Evolutionary conservation across 2,113 vertebrate species (phyloP).

Genomic region (Brienomyrus longianalis): DNA sequence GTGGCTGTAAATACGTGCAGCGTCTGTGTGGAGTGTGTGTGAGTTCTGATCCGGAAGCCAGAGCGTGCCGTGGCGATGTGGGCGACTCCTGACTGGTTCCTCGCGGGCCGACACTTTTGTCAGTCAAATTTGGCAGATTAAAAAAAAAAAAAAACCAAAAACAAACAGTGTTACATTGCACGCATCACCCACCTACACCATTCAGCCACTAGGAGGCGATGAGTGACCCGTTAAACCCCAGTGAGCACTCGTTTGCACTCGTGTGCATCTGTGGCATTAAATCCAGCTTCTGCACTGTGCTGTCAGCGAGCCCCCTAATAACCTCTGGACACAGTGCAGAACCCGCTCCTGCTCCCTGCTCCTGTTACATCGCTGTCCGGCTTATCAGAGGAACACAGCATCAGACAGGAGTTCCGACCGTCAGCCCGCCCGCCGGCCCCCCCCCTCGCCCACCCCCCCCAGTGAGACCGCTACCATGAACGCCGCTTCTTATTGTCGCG

Average conservation of each 20-base stretch:
- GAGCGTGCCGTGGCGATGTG: slow-evolving; percentile 51
- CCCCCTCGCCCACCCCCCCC: not conserved
- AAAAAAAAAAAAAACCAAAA: not conserved
- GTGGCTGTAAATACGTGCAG: not conserved
- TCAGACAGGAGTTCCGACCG: not conserved
- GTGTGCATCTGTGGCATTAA: not conserved
- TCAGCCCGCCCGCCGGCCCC: too few relatives aligned
- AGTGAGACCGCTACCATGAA: too few relatives aligned
- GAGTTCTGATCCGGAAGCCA: slow-evolving; percentile 30
- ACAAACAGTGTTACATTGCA: not conserved
- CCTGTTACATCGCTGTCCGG: not conserved
- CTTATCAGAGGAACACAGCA: not conserved
- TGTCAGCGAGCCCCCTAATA: not conserved
- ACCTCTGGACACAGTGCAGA: not conserved
- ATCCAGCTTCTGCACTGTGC: not conserved
- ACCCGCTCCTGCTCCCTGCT: slow-evolving; percentile 4
- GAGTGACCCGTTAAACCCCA: not conserved
- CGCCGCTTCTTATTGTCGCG: too few relatives aligned
- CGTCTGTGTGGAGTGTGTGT: not conserved
- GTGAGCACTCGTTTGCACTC: not conserved
- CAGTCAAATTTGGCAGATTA: not conserved
- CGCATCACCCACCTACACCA: not conserved
- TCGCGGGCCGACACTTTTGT: not conserved
- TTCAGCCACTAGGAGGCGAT: not conserved
- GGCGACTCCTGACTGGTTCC: not conserved